These are phyloP conservation scores for Drymonia ruficornis DNA, from an alignment of 2,888 invertebrate genomes.

Conservation along the genomic window DNA sequence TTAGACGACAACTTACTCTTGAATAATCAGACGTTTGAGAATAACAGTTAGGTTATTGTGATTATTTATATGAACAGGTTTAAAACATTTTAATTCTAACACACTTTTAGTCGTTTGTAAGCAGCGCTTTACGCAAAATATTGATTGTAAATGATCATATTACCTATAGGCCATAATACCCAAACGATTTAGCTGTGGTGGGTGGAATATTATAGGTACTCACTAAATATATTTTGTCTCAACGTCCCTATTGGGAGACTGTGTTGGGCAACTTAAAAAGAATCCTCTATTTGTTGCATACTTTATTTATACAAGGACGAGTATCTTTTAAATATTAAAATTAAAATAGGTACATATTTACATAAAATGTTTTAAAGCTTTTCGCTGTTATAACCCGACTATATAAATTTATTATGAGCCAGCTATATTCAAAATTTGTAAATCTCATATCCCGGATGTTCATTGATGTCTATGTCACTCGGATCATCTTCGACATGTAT, in stretches of 20 bases:
- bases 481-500: constrained; percentile 74
- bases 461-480: constrained; percentile 40
- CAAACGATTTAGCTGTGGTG: not conserved
- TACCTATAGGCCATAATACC: not conserved
- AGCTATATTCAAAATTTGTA: constrained; percentile 54
- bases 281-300: not conserved
- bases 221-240: not conserved
- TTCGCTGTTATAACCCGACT: not conserved
- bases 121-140: not conserved
- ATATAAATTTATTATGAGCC: constrained; percentile 1
- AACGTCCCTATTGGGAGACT: not conserved
- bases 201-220: not conserved
- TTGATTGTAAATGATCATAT: not conserved
- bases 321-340: not conserved
- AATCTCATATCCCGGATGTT: constrained; percentile 53
- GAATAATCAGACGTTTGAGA: not conserved
- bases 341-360: not conserved
- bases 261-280: not conserved
- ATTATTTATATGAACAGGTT: constrained; percentile 1
- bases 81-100: not conserved
- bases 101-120: not conserved
- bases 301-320: not conserved
- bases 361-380: not conserved
- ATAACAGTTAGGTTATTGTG: not conserved
- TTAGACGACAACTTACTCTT: constrained; percentile 5